Evolutionary conservation across 2,888 invertebrate genomes (phyloP), one percentile per base, ranked within the genome.

Genomic region (Hyposoter dolosus): DNA sequence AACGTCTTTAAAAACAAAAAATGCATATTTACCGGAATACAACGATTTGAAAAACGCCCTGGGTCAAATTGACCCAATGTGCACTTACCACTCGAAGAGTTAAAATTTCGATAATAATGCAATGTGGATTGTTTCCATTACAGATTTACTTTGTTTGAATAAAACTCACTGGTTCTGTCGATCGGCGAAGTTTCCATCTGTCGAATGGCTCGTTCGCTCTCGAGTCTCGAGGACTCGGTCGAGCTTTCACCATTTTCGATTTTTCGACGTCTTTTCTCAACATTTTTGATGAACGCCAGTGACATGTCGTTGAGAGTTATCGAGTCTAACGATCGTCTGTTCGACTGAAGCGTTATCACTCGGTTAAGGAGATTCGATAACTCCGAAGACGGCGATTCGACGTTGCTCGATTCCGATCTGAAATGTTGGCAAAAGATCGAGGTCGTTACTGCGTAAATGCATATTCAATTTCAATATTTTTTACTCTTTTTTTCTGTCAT

Each of bases 311-410:
- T 72, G 69, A 74, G 28, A 19, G 43, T 66, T 0, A 40, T 63
- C 66, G 75, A 47, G 60, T 82, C 76, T 3, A 78, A 69, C 17
- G 82, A 47, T 65, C 76, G 72, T 65, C 76, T 77, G 10, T 76
- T 77, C 50, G 89, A 85, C 83, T 91, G 89, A 28, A 89, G 85
- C 7, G 85, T 89, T 75, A 89, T 89, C 60, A 90, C 88, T 88
- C 89, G 85, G 87, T 91, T 90, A 53, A 92, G 84, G n/a, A 91
- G 87, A 75, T 90, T 83, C 17, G 90, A 90, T 43, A 93, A 84
- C 76, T 92, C 92, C 35, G 89, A 86, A 10, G 90, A 90, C 35
- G 90, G 89, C 23, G 91, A 90, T 72, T 91, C 90, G 32, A 71
- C 74, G 32, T 65, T 78, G 28, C 35, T 17, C 32, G 53, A 74